Conservation (phyloP, 2,113 vertebrate genomes). For the Pyrgilauda ruficollis region DNA sequence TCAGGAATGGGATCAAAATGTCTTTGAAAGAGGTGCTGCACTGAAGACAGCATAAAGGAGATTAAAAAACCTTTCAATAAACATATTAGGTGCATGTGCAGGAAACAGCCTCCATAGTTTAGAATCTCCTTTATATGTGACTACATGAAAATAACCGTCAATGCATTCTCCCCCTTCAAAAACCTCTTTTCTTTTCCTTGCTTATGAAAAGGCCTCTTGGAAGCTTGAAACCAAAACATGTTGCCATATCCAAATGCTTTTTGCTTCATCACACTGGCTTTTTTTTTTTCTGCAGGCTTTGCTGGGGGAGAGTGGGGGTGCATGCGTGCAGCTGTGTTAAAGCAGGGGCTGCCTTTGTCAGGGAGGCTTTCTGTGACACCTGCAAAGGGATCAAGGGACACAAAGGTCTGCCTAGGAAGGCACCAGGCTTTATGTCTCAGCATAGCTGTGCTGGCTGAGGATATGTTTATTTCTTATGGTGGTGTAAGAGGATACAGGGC, state of each 20-base stretch:
- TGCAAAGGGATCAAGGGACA: background rate
- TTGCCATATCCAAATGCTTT: constrained; percentile 49
- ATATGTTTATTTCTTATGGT: background rate
- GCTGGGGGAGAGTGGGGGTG: background rate
- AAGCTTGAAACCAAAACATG: constrained; percentile 30
- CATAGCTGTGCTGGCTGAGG: background rate
- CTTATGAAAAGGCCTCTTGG: constrained; percentile 29
- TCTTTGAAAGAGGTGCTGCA: background rate
- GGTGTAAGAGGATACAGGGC: background rate
- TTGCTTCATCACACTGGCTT: constrained; percentile 49
- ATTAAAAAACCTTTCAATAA: background rate
- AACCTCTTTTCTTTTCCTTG: constrained; percentile 51
- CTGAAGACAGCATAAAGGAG: background rate
- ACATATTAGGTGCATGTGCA: background rate
- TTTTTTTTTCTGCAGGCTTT: constrained; percentile 38
- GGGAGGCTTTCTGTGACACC: background rate
- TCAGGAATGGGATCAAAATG: background rate
- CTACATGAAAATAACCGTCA: background rate
- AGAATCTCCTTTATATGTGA: constrained; percentile 20
- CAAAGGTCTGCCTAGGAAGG: background rate
- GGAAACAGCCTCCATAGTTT: background rate
- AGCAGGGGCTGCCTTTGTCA: background rate
- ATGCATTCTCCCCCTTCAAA: background rate
- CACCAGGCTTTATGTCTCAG: background rate
- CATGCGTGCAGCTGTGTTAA: background rate